Conservation (phyloP, 2,797 vertebrate genomes). For the Columba guinea region DNA sequence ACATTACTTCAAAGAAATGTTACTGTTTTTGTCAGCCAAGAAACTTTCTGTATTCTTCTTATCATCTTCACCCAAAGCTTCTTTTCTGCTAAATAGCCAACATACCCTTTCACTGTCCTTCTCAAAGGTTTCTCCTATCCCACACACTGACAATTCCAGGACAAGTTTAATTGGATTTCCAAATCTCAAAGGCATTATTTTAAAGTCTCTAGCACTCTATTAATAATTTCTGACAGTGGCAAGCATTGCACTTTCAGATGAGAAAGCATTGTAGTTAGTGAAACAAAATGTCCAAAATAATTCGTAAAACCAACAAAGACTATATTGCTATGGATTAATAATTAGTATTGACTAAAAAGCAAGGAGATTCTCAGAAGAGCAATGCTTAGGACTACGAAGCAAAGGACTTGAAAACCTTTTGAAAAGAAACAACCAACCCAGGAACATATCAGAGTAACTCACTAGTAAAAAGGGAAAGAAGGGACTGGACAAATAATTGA, state of each 20-base stretch:
- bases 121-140: not conserved
- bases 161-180: not conserved
- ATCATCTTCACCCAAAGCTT: not conserved
- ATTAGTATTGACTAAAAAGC: not conserved
- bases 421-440: not conserved
- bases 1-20: not conserved
- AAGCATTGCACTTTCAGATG: not conserved
- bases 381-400: not conserved
- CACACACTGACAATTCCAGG: not conserved
- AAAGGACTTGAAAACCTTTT: not conserved
- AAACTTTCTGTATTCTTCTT: not conserved
- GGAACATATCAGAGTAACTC: not conserved
- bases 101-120: not conserved
- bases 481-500: not conserved
- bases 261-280: not conserved
- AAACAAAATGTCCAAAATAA: not conserved
- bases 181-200: not conserved
- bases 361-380: not conserved
- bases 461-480: not conserved
- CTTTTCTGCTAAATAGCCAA: not conserved
- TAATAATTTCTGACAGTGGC: not conserved
- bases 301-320: not conserved
- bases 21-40: not conserved
- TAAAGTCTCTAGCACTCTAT: not conserved
- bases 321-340: not conserved